Percentiles rank a stretch among this genome's conserved stretches.
Evolutionary conservation across 2,888 invertebrate genomes (phyloP).

Genomic region (Drosophila affinis): DNA sequence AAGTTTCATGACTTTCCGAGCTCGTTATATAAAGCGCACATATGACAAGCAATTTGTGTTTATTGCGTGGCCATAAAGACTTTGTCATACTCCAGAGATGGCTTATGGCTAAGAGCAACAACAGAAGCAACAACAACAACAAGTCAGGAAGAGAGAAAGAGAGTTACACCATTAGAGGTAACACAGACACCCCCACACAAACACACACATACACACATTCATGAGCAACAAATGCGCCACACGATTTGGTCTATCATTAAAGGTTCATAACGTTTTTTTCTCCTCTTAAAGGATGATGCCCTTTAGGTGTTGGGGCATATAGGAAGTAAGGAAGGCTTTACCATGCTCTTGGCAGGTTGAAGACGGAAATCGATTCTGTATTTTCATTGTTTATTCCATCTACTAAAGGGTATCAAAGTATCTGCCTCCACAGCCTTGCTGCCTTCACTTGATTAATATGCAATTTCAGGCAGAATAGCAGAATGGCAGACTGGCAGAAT

Average conservation of each 20-base stretch:
- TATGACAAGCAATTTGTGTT: slow-evolving; percentile 78
- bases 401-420: not conserved
- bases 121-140: slow-evolving; percentile 19
- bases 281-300: slow-evolving; percentile 1
- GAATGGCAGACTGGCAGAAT: slow-evolving; percentile 61
- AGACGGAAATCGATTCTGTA: not conserved
- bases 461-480: slow-evolving; percentile 72
- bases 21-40: slow-evolving; percentile 72
- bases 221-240: slow-evolving; percentile 30
- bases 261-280: slow-evolving; percentile 56
- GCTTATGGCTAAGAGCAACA: slow-evolving; percentile 16
- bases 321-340: not conserved
- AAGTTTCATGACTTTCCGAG: slow-evolving; percentile 53
- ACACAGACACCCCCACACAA: slow-evolving; percentile 2
- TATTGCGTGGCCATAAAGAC: slow-evolving; percentile 73
- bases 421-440: slow-evolving; percentile 38
- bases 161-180: slow-evolving; percentile 33
- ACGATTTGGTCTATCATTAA: slow-evolving; percentile 69
- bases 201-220: slow-evolving; percentile 4
- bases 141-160: slow-evolving; percentile 26
- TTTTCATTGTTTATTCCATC: not conserved
- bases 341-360: not conserved
- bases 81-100: slow-evolving; percentile 51
- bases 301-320: not conserved
- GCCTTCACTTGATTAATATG: slow-evolving; percentile 71